phyloP scores from a whole-genome alignment of 2,113 vertebrate genomes.

The Microcebus murinus region DNA sequence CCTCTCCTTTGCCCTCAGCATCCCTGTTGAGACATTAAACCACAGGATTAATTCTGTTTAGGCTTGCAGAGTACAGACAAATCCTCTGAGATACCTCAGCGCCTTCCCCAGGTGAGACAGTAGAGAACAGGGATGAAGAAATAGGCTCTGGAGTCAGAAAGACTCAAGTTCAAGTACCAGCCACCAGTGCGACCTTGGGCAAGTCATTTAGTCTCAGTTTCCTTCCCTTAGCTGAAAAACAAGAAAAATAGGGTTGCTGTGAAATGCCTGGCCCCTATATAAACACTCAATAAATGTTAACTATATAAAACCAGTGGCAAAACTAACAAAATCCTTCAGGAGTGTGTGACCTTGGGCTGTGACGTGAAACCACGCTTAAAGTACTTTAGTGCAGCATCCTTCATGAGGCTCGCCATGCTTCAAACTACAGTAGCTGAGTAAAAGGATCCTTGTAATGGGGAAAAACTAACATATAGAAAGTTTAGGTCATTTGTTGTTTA shows the following conservation, averaged over 20 bases:
- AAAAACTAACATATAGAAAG: not conserved
- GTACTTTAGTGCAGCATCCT: fast-evolving
- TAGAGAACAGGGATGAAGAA: not conserved
- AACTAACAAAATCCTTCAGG: not conserved
- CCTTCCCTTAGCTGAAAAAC: not conserved
- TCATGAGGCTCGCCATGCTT: fast-evolving
- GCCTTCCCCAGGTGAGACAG: not conserved
- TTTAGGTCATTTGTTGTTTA: not conserved
- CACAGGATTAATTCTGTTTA: not conserved
- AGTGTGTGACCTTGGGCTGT: not conserved
- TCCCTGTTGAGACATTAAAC: constrained; percentile 6
- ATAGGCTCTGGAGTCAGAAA: not conserved
- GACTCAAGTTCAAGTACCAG: not conserved
- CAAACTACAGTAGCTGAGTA: fast-evolving
- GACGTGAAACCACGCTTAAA: fast-evolving
- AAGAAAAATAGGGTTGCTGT: not conserved
- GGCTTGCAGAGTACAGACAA: not conserved
- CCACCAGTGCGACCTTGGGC: fast-evolving
- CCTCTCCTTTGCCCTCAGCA: constrained; percentile 53
- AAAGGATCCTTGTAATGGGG: not conserved
- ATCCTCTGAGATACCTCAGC: not conserved
- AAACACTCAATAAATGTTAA: not conserved
- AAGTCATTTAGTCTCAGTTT: not conserved
- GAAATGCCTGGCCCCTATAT: not conserved
- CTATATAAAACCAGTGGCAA: not conserved